Base-by-base conservation (phyloP, 1,140 invertebrate species). In the Bombus confusus region DNA sequence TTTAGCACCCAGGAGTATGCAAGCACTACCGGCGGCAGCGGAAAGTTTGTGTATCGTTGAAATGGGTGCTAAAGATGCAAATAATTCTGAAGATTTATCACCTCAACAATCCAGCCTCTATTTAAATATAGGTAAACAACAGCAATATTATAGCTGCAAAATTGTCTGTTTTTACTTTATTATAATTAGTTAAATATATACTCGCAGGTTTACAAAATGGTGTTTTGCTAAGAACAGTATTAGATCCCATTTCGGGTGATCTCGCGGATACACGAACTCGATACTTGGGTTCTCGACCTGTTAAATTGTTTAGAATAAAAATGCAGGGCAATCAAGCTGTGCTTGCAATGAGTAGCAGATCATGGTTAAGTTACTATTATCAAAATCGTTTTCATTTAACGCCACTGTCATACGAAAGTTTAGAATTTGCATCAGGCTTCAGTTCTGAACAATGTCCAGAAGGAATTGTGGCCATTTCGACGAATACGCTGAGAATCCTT, bases 391-490 rank as follows among this genome's bases (percentile, higher is more conserved):
- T 99, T 92, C 99, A 99, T 95, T 95, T 99, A 15, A 99, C 99
- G 0, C 99, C 99, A 2, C 94, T 99, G 0, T 99, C 98, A 0
- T 99, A 99, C 93, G 99, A 99, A 95, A 98, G 98, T 72, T 95
- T 99, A 37, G 99, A 99, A 93, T 99, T 99, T 96, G 99, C 99
- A 1, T 99, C 99, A 1, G 99, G 99, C 22, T 99, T 99, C 94
- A 98, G 98, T 83, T 99, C 98, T 84, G 99, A 99, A 95, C 99
- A 99, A 94, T 99, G 99, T 96, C 98, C 99, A 1, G 99, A 99
- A 95, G 99, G 99, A 88, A 99, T 99, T 89, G 99, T 99, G 13
- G 99, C 99, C 1, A 99, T 99, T 94, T 99, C 99, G 0, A 98
- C 98, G 1, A 99, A 99, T 92, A 99, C 99, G 0, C 95, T 99